Percentiles rank a stretch among this genome's conserved stretches.
Conservation (phyloP, 2,113 vertebrate genomes). For the Chamaea fasciata region DNA sequence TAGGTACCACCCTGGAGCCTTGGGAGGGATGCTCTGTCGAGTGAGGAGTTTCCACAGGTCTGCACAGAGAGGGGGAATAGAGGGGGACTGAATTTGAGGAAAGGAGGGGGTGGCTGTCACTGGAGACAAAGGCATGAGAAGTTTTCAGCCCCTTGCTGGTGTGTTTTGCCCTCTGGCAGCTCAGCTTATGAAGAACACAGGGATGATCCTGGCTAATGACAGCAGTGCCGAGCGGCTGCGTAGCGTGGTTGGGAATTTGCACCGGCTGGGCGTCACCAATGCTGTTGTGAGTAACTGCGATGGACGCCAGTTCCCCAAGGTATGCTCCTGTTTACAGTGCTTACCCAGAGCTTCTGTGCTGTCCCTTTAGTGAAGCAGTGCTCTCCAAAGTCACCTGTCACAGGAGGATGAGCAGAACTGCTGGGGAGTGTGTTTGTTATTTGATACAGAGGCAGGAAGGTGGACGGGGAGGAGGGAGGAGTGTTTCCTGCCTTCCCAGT, state of each 20-base stretch:
- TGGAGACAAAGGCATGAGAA: background rate
- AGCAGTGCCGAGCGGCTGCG: slow-evolving; percentile 84
- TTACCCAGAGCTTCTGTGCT: background rate
- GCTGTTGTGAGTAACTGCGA: slow-evolving; percentile 88
- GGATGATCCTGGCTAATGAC: slow-evolving; percentile 90
- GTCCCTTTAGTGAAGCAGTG: background rate
- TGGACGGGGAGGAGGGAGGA: background rate
- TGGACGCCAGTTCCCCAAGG: slow-evolving; percentile 93
- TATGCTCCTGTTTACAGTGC: background rate
- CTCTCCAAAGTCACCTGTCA: background rate
- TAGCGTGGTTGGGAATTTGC: slow-evolving; percentile 94
- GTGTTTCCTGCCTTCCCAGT: background rate
- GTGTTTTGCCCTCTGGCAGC: slow-evolving; percentile 65
- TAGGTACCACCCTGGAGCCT: slow-evolving; percentile 73
- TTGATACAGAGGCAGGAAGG: background rate
- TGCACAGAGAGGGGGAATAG: background rate
- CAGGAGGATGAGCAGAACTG: background rate
- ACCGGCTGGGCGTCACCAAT: slow-evolving; percentile 93
- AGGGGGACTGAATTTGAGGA: accelerated
- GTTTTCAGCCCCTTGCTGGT: background rate
- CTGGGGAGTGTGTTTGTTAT: background rate
- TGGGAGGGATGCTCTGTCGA: background rate
- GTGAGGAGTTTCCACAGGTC: background rate
- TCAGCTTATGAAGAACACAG: slow-evolving; percentile 97
- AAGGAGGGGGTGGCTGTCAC: background rate